Evolutionary conservation across 2,113 vertebrate genomes (phyloP), one percentile per base, ranked within the genome.

Genomic region (Chauna torquata): DNA sequence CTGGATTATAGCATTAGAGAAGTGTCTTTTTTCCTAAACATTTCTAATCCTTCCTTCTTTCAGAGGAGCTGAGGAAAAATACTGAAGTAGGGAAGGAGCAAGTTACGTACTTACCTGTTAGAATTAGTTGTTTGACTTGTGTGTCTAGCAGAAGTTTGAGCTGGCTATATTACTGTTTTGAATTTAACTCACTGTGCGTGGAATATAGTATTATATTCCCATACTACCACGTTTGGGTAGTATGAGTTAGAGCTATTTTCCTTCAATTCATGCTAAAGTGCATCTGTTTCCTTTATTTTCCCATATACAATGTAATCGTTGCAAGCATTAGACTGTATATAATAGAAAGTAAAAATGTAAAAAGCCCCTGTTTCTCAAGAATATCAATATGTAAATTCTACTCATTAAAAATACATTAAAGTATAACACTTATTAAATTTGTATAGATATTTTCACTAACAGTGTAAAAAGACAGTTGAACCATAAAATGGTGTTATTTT

Each of bases 171-270:
- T 78, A 12, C 28, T 75, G 40, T 58, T 92, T 74, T 66, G 32
- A 91, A 38, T 77, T 74, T 54, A 38, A 80, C 18, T 86, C 5
- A 12, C 11, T 62, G 7, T 40, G 8, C 23, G 12, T 78, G 22
- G 8, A 49, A 45, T 90, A 34, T 36, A 45, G 42, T 42, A 34
- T 12, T 69, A 8, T 78, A n/a, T n/a, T n/a, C n/a, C n/a, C n/a
- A n/a, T n/a, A n/a, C n/a, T n/a, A 42, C 68, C 20, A 45, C 47
- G 34, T 47, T 45, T 0, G 2, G 12, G 1, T 64, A 57, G 27
- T 40, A 36, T 2, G 23, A 72, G 7, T 61, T 83, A 72, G 18
- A 85, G 15, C 5, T 59, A 6, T 83, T 92, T 92, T 80, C 66
- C 40, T 94, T 62, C 49, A 36, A 19, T 47, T 85, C 45, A 57